These are phyloP conservation scores for Polymixis flavicincta DNA, from an alignment of 2,888 invertebrate species.

Conservation along the genomic window DNA sequence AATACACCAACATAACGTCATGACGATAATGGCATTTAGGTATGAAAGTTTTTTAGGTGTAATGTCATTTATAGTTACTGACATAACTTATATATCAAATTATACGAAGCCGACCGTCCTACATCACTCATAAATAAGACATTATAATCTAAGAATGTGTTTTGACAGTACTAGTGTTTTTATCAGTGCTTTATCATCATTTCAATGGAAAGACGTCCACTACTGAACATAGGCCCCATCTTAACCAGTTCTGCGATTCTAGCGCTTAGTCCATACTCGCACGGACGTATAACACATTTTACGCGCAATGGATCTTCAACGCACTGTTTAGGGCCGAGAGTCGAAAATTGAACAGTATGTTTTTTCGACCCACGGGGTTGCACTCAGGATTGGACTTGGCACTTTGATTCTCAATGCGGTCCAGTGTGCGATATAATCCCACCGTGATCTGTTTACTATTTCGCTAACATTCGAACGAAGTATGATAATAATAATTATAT, in stretches of 20 bases:
- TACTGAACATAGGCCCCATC: too few species aligned
- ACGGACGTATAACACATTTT: too few species aligned
- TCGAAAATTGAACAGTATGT: too few species aligned
- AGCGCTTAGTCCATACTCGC: too few species aligned
- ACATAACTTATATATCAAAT: neutral
- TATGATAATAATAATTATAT: neutral
- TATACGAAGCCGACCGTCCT: conserved; percentile 30
- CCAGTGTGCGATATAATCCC: too few species aligned
- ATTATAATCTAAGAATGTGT: conserved; percentile 35
- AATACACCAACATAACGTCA: neutral
- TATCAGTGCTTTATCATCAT: conserved; percentile 12
- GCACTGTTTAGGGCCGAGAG: too few species aligned
- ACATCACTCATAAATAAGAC: conserved; percentile 17
- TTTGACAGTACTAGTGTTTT: conserved; percentile 33
- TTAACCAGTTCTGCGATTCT: too few species aligned
- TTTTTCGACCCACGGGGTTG: too few species aligned
- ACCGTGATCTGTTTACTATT: neutral
- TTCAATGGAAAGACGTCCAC: too few species aligned
- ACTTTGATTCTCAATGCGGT: too few species aligned
- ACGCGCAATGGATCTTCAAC: too few species aligned
- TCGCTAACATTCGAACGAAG: neutral
- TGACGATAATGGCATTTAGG: neutral
- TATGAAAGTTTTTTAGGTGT: neutral
- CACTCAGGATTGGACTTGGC: too few species aligned
- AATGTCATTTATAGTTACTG: conserved; percentile 4